A percentile compares a stretch with the other conserved stretches of the same genome.
phyloP scores from a whole-genome alignment of 2,888 invertebrate species.

The Microctonus aethiopoides region DNA sequence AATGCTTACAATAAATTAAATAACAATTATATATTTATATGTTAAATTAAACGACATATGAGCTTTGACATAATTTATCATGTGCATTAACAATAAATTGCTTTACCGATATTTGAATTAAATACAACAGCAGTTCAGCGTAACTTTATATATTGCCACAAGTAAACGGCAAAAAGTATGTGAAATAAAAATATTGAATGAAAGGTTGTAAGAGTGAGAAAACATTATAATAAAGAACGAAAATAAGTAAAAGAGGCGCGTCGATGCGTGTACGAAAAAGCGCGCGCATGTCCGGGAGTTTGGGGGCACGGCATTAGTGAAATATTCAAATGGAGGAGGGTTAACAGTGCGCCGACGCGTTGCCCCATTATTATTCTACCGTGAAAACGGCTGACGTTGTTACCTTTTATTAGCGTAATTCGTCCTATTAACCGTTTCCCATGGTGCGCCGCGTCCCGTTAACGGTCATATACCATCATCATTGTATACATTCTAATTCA shows the following conservation, averaged over 20 bases:
- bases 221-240: constrained; percentile 31
- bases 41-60: too few relatives aligned
- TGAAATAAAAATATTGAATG: background rate
- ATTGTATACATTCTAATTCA: background rate
- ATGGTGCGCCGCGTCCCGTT: constrained; percentile 29
- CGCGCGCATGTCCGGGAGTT: constrained; percentile 56
- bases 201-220: background rate
- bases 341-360: constrained; percentile 40
- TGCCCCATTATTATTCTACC: constrained; percentile 65
- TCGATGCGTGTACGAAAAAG: constrained; percentile 61
- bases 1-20: too few relatives aligned
- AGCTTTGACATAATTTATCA: too few relatives aligned
- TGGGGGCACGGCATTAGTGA: constrained; percentile 43
- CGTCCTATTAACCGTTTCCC: constrained; percentile 61
- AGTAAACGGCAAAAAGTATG: background rate
- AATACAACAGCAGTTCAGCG: background rate
- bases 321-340: constrained; percentile 41
- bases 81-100: too few relatives aligned
- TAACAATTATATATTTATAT: too few relatives aligned
- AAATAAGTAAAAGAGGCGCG: constrained; percentile 46
- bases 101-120: too few relatives aligned
- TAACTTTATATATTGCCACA: constrained; percentile 1
- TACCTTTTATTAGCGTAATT: constrained; percentile 63
- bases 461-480: constrained; percentile 13
- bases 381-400: constrained; percentile 64